Evolutionary conservation across 2,113 vertebrate species (phyloP), one percentile per base, ranked within the genome.

Genomic region (Microcebus griseorufus): DNA sequence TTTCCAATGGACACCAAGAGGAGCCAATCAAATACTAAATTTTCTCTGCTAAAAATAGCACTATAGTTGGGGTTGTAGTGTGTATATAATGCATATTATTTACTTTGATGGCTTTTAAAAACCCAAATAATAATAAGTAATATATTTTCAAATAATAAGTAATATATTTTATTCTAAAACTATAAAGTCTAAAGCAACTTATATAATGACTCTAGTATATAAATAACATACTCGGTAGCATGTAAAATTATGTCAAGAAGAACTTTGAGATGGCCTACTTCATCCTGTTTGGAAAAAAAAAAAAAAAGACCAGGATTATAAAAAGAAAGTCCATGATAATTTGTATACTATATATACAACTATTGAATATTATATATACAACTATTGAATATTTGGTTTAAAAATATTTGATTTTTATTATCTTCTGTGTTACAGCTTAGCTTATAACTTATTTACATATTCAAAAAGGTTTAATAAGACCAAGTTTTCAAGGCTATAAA

Each of bases 81-180:
- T 34, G 2, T 45, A 65, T 69, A 69, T 51, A 42, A 29, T 86
- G 27, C 20, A 62, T 32, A 32, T n/a, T 53, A 32, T 48, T 58
- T 58, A 12, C n/a, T 34, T 72, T 62, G 3, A 37, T 91, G 51
- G 32, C 39, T 86, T 94, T 94, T 32, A 79, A 96, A 97, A 48
- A 2, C 11, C 42, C 37, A 65, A 64, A 29, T 64, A 29, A 45
- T 34, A 80, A 70, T 90, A 89, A 96, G 12, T 69, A 94, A 55
- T 78, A 42, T 9, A 88, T 58, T 87, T 53, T 69, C 14, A 70
- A 27, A 45, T 29, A 84, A 75, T 90, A 92, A 96, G 16, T 64
- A 94, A 55, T 78, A 42, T 5, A 88, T 64, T 87, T 93, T 75
- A 70, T 51, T 9, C 60, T 45, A 11, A 88, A 91, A 93, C 53